Percentiles rank a stretch among this genome's conserved stretches.
Conservation (phyloP, 1,140 invertebrate genomes). For the Colletes latitarsis region DNA sequence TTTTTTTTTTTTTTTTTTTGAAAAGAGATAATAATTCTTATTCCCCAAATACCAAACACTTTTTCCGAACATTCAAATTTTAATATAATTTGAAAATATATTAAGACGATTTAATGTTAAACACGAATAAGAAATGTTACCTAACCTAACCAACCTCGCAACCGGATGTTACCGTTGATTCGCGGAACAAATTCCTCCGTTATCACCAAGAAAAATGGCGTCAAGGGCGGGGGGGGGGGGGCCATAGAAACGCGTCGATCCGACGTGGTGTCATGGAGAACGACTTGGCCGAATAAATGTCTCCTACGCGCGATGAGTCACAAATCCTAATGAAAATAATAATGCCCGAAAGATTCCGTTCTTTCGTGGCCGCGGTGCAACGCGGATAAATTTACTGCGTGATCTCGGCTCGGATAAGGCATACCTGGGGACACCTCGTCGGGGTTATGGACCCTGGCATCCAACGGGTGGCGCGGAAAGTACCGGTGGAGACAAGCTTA, state of each 20-base stretch:
- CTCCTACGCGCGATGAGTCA: constrained; percentile 71
- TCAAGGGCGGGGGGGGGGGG: not conserved
- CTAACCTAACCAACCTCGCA: no score
- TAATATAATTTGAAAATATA: no score
- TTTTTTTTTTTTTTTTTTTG: no score
- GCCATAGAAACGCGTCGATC: constrained; percentile 15
- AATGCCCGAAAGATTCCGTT: constrained; percentile 66
- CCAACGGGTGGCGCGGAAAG: constrained; percentile 64
- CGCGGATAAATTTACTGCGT: constrained; percentile 77
- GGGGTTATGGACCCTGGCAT: constrained; percentile 71
- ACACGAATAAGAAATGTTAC: no score
- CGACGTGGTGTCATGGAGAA: constrained; percentile 42
- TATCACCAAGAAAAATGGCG: not conserved
- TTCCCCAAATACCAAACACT: no score
- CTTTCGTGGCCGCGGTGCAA: constrained; percentile 61
- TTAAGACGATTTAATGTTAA: no score
- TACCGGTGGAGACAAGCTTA: constrained; percentile 39
- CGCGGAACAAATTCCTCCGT: not conserved
- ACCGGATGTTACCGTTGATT: no score
- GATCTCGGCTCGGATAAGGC: constrained; percentile 75
- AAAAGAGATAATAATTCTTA: no score
- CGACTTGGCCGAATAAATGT: constrained; percentile 56
- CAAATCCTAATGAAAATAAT: constrained; percentile 79
- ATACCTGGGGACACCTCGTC: constrained; percentile 77
- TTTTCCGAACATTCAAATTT: no score